These are phyloP conservation scores for Akabosia matsudoensis DNA, from an alignment of 1,140 invertebrate species.

Conservation along the genomic window DNA sequence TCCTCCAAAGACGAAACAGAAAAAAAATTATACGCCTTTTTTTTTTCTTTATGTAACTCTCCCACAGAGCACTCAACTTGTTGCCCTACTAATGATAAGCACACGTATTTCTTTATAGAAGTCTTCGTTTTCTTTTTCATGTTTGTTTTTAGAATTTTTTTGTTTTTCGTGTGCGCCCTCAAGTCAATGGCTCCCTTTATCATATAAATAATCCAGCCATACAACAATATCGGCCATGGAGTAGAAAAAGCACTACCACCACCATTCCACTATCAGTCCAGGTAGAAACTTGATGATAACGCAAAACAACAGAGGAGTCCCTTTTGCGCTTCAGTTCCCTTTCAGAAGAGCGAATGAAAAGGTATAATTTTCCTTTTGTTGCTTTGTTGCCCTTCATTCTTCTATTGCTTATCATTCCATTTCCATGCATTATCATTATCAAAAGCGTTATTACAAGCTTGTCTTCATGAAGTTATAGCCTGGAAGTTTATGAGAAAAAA, in stretches of 20 bases:
- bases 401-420: neutral
- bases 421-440: constrained; percentile 1
- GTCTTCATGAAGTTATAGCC: no score
- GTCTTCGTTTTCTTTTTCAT: no score
- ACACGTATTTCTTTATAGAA: no score
- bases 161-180: constrained; percentile 11
- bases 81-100: constrained; percentile 18
- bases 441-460: neutral
- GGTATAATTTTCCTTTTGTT: constrained; percentile 20
- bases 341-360: neutral
- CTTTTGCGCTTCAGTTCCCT: neutral
- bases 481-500: no score
- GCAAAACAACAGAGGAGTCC: neutral
- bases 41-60: neutral
- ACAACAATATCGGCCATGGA: no score
- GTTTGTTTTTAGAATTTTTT: constrained; percentile 3
- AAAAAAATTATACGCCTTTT: no score
- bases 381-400: neutral
- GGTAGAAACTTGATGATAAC: neutral
- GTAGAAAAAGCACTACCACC: no score
- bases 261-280: no score
- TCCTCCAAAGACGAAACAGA: no score
- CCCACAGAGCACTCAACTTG: neutral
- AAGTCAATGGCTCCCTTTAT: constrained; percentile 15
- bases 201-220: constrained; percentile 10